A percentile compares a stretch with the other conserved stretches of the same genome.
phyloP scores from a whole-genome alignment of 2,797 vertebrate species.

The Etheostoma perlongum region DNA sequence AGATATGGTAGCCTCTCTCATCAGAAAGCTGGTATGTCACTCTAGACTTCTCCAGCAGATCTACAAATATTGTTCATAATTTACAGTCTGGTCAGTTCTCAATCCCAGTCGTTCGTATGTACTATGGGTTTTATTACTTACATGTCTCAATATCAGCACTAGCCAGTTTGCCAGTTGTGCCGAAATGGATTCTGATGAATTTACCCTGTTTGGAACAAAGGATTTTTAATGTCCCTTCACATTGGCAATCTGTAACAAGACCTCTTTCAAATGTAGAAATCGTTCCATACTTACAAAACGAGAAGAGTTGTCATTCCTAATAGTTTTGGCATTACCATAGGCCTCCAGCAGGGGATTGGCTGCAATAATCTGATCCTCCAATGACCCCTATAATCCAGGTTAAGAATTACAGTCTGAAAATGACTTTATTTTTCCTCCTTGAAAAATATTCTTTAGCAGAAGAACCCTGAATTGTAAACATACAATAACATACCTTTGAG shows the following conservation, averaged over 20 bases:
- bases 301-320: conserved; percentile 95
- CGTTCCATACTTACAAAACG: conserved; percentile 85
- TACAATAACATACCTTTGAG: conserved; percentile 10
- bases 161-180: conserved; percentile 88
- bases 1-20: conserved; percentile 93
- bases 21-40: conserved; percentile 88
- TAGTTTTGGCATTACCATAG: conserved; percentile 92
- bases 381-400: background rate
- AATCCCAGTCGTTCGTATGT: too few species aligned
- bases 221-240: background rate
- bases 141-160: conserved; percentile 94
- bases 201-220: conserved; percentile 79
- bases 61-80: too few species aligned
- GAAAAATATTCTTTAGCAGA: too few species aligned
- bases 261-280: background rate
- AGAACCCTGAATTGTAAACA: background rate
- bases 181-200: conserved; percentile 85
- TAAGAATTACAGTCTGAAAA: conserved; percentile 3
- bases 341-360: conserved; percentile 91
- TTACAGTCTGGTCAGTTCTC: too few species aligned
- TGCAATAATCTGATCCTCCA: conserved; percentile 81
- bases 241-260: background rate
- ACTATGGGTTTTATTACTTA: conserved; percentile 71
- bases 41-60: too few species aligned
- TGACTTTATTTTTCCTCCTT: background rate